Evolutionary conservation across 2,888 invertebrate species (phyloP).

Genomic region (Lasioglossum malachurum): DNA sequence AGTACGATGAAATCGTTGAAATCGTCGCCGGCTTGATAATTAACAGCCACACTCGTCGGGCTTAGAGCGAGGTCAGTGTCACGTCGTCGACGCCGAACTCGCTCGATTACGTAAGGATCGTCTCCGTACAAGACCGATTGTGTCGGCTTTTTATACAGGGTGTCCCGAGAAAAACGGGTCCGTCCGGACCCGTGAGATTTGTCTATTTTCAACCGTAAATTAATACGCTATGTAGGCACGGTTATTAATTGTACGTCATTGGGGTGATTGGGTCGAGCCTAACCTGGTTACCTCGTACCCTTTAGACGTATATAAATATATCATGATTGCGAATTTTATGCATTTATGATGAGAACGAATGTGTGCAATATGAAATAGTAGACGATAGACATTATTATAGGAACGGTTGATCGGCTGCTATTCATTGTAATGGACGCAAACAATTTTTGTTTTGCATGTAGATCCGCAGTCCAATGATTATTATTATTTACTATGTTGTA

Average conservation of each 20-base stretch:
- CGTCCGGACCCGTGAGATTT: background rate
- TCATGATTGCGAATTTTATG: no score
- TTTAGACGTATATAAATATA: no score
- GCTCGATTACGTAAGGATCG: slow-evolving; percentile 36
- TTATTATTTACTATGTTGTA: background rate
- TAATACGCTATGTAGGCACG: background rate
- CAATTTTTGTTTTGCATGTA: no score
- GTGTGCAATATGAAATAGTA: no score
- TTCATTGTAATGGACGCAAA: no score
- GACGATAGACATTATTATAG: no score
- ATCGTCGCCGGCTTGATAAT: slow-evolving; percentile 57
- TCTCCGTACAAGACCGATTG: slow-evolving; percentile 20
- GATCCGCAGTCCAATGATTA: no score
- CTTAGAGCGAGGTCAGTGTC: slow-evolving; percentile 67
- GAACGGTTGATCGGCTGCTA: no score
- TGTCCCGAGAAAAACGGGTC: background rate
- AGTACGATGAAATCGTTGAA: slow-evolving; percentile 43
- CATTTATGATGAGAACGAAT: no score
- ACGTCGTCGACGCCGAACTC: slow-evolving; percentile 43
- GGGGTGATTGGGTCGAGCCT: background rate
- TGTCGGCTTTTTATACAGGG: background rate
- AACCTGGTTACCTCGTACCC: background rate
- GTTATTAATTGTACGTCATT: background rate
- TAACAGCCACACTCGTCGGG: slow-evolving; percentile 46
- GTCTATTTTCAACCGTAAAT: background rate